A percentile compares a stretch with the other conserved stretches of the same genome.
phyloP scores from a whole-genome alignment of 2,888 invertebrate genomes.

The Agonopterix arenella region DNA sequence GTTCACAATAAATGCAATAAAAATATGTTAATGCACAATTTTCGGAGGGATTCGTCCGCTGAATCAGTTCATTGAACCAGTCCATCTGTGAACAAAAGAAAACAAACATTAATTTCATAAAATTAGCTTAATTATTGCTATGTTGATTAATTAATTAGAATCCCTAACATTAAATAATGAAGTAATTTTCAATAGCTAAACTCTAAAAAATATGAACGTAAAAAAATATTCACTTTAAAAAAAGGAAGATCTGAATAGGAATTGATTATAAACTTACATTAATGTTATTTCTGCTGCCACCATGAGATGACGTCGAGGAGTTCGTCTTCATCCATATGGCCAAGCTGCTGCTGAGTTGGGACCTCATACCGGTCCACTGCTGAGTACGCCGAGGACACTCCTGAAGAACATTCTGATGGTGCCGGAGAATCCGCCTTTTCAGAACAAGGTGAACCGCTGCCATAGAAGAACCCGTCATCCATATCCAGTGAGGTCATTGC shows the following conservation, averaged over 20 bases:
- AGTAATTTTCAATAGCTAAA: too few species aligned
- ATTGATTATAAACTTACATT: conserved; percentile 35
- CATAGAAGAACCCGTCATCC: conserved; percentile 71
- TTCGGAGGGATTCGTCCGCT: conserved; percentile 65
- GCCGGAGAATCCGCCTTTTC: conserved; percentile 85
- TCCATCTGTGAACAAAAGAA: conserved; percentile 55
- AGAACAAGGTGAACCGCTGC: conserved; percentile 77
- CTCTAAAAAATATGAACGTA: too few species aligned
- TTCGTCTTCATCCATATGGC: conserved; percentile 92
- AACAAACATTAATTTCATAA: conserved; percentile 17
- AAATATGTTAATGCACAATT: conserved; percentile 47
- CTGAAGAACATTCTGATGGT: conserved; percentile 82
- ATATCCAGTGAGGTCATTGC: conserved; percentile 66
- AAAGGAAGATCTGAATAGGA: not conserved
- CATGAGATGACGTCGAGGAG: conserved; percentile 90
- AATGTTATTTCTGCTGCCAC: conserved; percentile 84
- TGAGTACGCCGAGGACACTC: conserved; percentile 70
- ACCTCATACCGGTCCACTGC: conserved; percentile 61
- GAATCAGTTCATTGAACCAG: conserved; percentile 18
- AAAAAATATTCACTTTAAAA: too few species aligned
- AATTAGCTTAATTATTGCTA: too few species aligned
- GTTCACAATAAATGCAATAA: conserved; percentile 50
- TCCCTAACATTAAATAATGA: too few species aligned
- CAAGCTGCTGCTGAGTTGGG: conserved; percentile 72
- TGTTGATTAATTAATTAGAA: too few species aligned